phyloP scores from a whole-genome alignment of 2,797 vertebrate species.

The Centropyge bicolor region DNA sequence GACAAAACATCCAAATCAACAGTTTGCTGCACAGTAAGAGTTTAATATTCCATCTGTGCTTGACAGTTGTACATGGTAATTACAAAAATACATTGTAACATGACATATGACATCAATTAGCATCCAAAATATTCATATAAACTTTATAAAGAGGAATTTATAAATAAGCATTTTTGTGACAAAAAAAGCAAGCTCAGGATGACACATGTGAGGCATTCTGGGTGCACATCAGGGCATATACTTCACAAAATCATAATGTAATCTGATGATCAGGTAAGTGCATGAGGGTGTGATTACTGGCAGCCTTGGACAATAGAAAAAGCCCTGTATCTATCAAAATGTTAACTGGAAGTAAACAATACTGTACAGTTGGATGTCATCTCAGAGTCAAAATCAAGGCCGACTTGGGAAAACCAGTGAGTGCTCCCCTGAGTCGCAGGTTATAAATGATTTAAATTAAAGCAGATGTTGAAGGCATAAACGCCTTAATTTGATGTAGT shows the following conservation, averaged over 20 bases:
- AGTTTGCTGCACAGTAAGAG: slow-evolving; percentile 21
- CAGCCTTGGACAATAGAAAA: slow-evolving; percentile 61
- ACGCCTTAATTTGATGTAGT: slow-evolving; percentile 27
- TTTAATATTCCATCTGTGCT: slow-evolving; percentile 69
- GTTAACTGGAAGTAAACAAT: slow-evolving; percentile 55
- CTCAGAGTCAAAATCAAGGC: slow-evolving; percentile 44
- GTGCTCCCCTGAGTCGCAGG: slow-evolving; percentile 53
- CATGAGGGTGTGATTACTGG: slow-evolving; percentile 46
- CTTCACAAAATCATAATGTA: slow-evolving; percentile 56
- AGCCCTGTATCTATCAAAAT: slow-evolving; percentile 55
- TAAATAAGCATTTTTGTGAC: slow-evolving; percentile 57
- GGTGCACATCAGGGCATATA: slow-evolving; percentile 54
- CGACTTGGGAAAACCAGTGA: slow-evolving; percentile 28
- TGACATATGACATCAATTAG: slow-evolving; percentile 58
- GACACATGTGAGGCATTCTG: slow-evolving; percentile 69
- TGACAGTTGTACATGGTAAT: slow-evolving; percentile 23
- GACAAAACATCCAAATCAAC: slow-evolving; percentile 30
- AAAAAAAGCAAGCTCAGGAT: slow-evolving; percentile 58
- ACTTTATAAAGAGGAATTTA: slow-evolving; percentile 66
- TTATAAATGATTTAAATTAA: slow-evolving; percentile 37
- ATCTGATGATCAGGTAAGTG: slow-evolving; percentile 55
- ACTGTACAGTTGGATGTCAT: slow-evolving; percentile 5
- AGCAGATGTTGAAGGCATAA: slow-evolving; percentile 26
- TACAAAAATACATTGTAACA: slow-evolving; percentile 75
- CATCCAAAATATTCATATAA: slow-evolving; percentile 63